These are phyloP conservation scores for Aplocera efformata DNA, from an alignment of 2,888 invertebrate species.

Conservation along the genomic window DNA sequence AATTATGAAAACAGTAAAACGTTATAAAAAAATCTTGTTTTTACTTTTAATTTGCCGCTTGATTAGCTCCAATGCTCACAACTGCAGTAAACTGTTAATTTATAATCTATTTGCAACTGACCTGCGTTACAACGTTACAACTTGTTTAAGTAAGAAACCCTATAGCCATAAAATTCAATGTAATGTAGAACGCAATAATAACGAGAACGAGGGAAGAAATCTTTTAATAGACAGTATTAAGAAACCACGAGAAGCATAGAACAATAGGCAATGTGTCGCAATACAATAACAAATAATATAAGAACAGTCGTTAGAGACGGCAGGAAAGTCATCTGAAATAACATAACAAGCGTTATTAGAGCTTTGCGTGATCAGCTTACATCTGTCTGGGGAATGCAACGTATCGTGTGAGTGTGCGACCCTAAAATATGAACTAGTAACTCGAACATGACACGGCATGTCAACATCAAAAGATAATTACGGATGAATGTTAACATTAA, in stretches of 20 bases:
- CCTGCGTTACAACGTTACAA: slow-evolving; percentile 28
- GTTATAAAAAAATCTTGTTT: too few relatives aligned
- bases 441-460: slow-evolving; percentile 40
- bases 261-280: slow-evolving; percentile 55
- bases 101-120: too few relatives aligned
- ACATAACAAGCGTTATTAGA: slow-evolving; percentile 52
- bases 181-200: slow-evolving; percentile 23
- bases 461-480: slow-evolving; percentile 41
- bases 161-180: slow-evolving; percentile 10
- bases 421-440: slow-evolving; percentile 31
- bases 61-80: too few relatives aligned
- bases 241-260: slow-evolving; percentile 37
- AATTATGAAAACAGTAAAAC: too few relatives aligned
- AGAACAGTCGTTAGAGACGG: slow-evolving; percentile 26
- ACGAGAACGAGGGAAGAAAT: slow-evolving; percentile 34
- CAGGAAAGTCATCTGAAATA: slow-evolving; percentile 51
- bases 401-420: slow-evolving; percentile 37
- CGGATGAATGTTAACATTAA: slow-evolving; percentile 31
- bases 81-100: too few relatives aligned
- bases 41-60: too few relatives aligned
- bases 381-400: slow-evolving; percentile 37
- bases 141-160: slow-evolving; percentile 17
- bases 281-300: slow-evolving; percentile 46
- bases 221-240: slow-evolving; percentile 34
- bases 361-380: slow-evolving; percentile 50